phyloP scores from a whole-genome alignment of 1,140 invertebrate species.

The Sesamia nonagrioides region DNA sequence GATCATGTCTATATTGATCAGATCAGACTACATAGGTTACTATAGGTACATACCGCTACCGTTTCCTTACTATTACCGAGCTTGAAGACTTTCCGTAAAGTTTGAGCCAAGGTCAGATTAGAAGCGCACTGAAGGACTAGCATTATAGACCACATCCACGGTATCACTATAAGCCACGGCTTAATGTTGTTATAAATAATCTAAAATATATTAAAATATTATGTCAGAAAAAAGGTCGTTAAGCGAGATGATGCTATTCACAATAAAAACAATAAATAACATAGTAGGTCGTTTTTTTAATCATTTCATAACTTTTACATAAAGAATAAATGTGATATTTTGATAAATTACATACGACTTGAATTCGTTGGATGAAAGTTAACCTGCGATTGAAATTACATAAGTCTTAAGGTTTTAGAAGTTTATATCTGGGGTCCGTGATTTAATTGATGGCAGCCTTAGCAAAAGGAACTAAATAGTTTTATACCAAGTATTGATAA shows the following conservation, averaged over 20 bases:
- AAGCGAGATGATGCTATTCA: background rate
- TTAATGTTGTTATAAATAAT: conserved; percentile 77
- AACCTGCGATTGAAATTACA: too few relatives aligned
- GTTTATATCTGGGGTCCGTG: too few relatives aligned
- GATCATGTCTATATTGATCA: background rate
- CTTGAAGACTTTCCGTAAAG: conserved; percentile 63
- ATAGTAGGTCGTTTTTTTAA: too few relatives aligned
- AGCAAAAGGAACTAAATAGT: too few relatives aligned
- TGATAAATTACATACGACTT: too few relatives aligned
- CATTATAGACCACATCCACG: conserved; percentile 70
- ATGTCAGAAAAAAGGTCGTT: too few relatives aligned
- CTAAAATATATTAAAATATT: conserved; percentile 55
- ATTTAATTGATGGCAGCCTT: too few relatives aligned
- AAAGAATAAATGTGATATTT: too few relatives aligned
- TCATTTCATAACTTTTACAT: too few relatives aligned
- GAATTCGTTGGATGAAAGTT: too few relatives aligned
- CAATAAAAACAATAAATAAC: background rate
- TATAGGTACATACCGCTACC: conserved; percentile 62
- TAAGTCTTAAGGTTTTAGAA: too few relatives aligned
- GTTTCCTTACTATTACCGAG: conserved; percentile 68
- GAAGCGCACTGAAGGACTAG: conserved; percentile 58
- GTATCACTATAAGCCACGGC: conserved; percentile 67
- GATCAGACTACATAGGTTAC: background rate
- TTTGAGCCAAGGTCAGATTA: conserved; percentile 59
- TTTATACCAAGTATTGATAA: too few relatives aligned